A percentile compares a stretch with the other conserved stretches of the same genome.
phyloP scores from a whole-genome alignment of 2,888 invertebrate genomes.

The Thecophora atra region DNA sequence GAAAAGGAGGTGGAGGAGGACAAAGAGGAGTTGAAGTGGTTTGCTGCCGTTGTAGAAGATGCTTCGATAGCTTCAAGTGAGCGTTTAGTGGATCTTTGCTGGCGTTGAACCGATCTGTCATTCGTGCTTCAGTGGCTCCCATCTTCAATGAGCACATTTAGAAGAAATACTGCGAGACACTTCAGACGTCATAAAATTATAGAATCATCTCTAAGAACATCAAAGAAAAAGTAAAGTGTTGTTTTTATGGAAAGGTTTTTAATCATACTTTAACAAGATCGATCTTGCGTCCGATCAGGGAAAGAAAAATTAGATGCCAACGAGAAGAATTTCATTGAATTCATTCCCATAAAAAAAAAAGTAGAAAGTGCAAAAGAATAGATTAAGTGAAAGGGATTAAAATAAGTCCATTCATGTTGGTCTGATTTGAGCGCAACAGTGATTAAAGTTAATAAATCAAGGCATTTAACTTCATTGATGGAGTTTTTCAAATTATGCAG shows the following conservation, averaged over 20 bases:
- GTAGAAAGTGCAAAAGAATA: too few species aligned
- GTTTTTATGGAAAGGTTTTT: background rate
- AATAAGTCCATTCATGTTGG: too few species aligned
- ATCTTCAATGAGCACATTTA: slow-evolving; percentile 62
- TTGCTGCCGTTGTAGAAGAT: slow-evolving; percentile 43
- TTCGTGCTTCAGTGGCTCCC: slow-evolving; percentile 54
- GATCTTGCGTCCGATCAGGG: background rate
- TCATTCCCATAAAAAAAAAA: too few species aligned
- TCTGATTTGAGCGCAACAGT: too few species aligned
- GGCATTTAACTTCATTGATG: too few species aligned
- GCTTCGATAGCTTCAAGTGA: slow-evolving; percentile 36
- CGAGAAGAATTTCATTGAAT: too few species aligned
- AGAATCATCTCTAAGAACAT: background rate
- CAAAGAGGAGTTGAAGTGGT: background rate
- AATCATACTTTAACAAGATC: background rate
- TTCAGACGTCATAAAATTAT: slow-evolving; percentile 59
- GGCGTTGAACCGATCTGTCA: slow-evolving; percentile 63
- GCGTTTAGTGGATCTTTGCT: slow-evolving; percentile 52
- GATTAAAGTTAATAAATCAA: too few species aligned
- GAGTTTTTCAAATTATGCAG: too few species aligned
- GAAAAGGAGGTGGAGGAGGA: background rate
- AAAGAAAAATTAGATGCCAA: too few species aligned
- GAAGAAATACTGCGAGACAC: slow-evolving; percentile 61
- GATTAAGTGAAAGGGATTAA: too few species aligned
- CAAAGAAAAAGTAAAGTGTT: slow-evolving; percentile 2